phyloP scores from a whole-genome alignment of 2,113 vertebrate genomes.

The Cichladusa arquata region DNA sequence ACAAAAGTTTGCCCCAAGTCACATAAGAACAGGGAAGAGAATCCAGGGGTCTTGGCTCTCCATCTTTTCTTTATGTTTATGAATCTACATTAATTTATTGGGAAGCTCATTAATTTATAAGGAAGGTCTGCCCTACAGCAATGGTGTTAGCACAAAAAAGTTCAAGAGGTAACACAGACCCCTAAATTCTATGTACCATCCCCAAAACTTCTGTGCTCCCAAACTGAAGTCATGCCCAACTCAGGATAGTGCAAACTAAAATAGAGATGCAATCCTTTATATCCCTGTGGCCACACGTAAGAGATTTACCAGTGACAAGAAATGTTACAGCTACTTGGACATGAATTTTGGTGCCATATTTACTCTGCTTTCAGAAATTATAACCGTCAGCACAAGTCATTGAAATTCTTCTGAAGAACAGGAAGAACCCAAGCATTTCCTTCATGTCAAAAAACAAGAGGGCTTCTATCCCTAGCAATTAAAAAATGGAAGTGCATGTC shows the following conservation, averaged over 20 bases:
- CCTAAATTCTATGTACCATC: neutral
- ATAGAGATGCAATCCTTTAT: neutral
- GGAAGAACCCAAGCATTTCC: neutral
- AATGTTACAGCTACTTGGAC: neutral
- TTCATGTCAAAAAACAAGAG: neutral
- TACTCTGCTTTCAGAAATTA: neutral
- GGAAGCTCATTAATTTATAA: neutral
- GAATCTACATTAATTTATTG: neutral
- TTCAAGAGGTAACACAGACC: neutral
- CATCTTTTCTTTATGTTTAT: neutral
- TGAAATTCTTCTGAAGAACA: neutral
- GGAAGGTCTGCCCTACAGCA: neutral
- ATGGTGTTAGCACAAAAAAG: neutral
- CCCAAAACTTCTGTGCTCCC: neutral
- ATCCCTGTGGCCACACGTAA: neutral
- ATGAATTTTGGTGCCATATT: accelerated
- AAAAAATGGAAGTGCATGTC: neutral
- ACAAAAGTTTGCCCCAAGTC: neutral
- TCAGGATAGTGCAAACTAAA: neutral
- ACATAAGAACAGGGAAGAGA: neutral
- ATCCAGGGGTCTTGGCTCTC: neutral
- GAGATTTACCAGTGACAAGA: neutral
- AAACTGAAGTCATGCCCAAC: neutral
- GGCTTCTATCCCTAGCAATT: neutral
- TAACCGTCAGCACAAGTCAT: neutral